A percentile compares a stretch with the other conserved stretches of the same genome.
phyloP scores from a whole-genome alignment of 2,888 invertebrate genomes.

The Blastobasis adustella region DNA sequence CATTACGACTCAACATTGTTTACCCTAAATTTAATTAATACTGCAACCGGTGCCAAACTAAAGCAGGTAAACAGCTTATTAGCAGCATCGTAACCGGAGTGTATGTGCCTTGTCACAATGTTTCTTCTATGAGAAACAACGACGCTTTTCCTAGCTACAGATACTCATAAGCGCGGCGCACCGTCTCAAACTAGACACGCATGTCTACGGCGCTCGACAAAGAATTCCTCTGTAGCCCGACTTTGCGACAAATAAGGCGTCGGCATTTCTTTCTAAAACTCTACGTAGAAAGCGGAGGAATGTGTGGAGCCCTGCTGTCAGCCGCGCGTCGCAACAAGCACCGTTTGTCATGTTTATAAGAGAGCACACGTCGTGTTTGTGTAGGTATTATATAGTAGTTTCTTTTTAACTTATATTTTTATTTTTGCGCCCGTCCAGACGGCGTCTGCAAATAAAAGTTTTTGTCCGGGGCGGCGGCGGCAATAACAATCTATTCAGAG shows the following conservation, averaged over 20 bases:
- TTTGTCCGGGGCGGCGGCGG: background rate
- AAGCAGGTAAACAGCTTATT: too few species aligned
- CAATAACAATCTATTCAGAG: constrained; percentile 6
- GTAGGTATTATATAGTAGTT: background rate
- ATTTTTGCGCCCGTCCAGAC: background rate
- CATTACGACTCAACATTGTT: too few species aligned
- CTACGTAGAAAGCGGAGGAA: background rate
- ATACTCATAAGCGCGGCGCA: too few species aligned
- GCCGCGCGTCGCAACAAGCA: background rate
- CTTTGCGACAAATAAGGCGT: constrained; percentile 16
- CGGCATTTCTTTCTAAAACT: constrained; percentile 1
- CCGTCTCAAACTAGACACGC: too few species aligned
- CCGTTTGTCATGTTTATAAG: background rate
- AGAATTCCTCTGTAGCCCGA: constrained; percentile 13
- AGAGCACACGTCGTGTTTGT: background rate
- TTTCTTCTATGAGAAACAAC: too few species aligned
- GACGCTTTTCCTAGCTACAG: too few species aligned
- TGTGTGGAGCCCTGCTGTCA: background rate
- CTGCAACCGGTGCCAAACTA: too few species aligned
- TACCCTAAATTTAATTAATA: too few species aligned
- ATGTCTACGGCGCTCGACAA: constrained; percentile 2
- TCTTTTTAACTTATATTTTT: background rate
- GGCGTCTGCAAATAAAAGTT: constrained; percentile 1
- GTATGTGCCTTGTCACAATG: too few species aligned
- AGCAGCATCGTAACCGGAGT: too few species aligned